These are phyloP conservation scores for Falco peregrinus DNA, from an alignment of 2,797 vertebrate genomes.

Conservation along the genomic window DNA sequence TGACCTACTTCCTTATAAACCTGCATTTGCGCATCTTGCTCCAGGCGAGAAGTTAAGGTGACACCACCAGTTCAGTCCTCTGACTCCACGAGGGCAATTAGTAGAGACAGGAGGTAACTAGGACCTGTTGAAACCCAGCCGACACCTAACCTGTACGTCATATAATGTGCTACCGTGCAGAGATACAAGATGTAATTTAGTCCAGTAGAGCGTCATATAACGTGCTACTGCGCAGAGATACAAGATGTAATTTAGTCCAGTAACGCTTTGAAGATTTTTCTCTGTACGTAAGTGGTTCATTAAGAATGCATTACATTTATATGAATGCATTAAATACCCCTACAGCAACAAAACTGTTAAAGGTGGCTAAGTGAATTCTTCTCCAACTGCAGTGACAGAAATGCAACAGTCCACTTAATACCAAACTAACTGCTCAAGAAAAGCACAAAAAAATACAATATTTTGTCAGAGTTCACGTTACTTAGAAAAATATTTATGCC, in stretches of 20 bases:
- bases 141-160: not conserved
- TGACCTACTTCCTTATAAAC: rapidly evolving
- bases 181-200: not conserved
- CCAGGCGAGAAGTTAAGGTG: rapidly evolving
- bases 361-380: not conserved
- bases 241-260: not conserved
- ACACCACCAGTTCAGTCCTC: not conserved
- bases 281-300: not conserved
- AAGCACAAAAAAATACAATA: not conserved
- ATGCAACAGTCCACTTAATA: not conserved
- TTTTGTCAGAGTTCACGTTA: not conserved
- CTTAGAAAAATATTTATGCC: not conserved
- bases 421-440: not conserved
- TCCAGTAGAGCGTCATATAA: not conserved
- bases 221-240: too few relatives aligned
- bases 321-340: not conserved
- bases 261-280: not conserved
- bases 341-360: not conserved
- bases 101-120: not conserved
- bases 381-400: not conserved
- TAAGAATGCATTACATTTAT: not conserved
- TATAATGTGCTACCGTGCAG: rapidly evolving
- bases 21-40: too few relatives aligned
- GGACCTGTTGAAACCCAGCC: not conserved
- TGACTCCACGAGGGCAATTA: not conserved